These are phyloP conservation scores for Pipistrellus pipistrellus DNA, from an alignment of 2,797 vertebrate species.

Conservation along the genomic window DNA sequence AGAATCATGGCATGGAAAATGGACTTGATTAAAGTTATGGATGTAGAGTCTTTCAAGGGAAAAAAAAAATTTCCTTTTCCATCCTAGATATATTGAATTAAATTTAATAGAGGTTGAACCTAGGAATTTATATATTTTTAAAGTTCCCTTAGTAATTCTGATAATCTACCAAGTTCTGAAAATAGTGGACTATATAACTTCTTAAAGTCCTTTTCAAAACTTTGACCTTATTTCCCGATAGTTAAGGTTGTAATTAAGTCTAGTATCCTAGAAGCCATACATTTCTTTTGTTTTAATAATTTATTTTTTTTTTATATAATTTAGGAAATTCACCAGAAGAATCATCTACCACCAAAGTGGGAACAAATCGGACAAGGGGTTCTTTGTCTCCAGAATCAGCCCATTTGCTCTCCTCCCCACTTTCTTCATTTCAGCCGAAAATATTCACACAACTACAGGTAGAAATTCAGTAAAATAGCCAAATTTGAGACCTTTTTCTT, in stretches of 20 bases:
- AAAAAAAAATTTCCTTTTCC: background rate
- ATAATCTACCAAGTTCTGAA: slow-evolving; percentile 43
- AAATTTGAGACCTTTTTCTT: slow-evolving; percentile 10
- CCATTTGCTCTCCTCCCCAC: slow-evolving; percentile 90
- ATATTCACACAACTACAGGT: slow-evolving; percentile 93
- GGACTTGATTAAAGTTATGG: background rate
- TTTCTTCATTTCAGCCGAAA: slow-evolving; percentile 91
- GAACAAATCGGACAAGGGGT: slow-evolving; percentile 77
- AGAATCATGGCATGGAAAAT: slow-evolving; percentile 3
- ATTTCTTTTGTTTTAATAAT: slow-evolving; percentile 72
- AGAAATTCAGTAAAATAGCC: slow-evolving; percentile 52
- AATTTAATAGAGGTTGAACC: slow-evolving; percentile 6
- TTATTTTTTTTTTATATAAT: slow-evolving; percentile 56
- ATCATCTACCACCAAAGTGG: slow-evolving; percentile 82
- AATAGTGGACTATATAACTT: slow-evolving; percentile 34
- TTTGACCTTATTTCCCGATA: slow-evolving; percentile 45
- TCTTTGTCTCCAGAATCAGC: slow-evolving; percentile 87
- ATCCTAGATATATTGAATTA: background rate
- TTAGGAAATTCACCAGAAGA: slow-evolving; percentile 85
- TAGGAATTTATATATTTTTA: slow-evolving; percentile 15
- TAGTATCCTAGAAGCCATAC: slow-evolving; percentile 41
- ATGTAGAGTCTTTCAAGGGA: background rate
- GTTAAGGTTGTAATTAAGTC: slow-evolving; percentile 34
- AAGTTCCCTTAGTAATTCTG: background rate
- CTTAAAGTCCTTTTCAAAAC: slow-evolving; percentile 32